Evolutionary conservation across 2,797 vertebrate species (phyloP).

Genomic region (Tokudaia muenninki): DNA sequence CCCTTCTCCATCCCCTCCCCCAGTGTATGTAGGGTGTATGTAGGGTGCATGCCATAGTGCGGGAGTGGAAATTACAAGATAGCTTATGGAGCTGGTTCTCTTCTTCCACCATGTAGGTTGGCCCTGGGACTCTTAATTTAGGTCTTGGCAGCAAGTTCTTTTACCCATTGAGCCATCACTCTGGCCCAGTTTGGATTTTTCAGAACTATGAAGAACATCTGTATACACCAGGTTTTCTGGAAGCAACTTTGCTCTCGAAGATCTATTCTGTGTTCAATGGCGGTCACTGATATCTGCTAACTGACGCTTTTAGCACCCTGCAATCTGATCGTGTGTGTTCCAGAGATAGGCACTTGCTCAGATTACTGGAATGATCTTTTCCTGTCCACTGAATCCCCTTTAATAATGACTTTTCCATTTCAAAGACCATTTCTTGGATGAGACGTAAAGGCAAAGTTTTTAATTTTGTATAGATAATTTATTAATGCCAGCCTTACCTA

Average conservation of each 20-base stretch:
- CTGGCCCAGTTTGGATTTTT: not conserved
- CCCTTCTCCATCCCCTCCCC: no score
- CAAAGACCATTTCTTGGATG: conserved; percentile 32
- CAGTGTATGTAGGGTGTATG: not conserved
- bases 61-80: not conserved
- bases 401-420: conserved; percentile 26
- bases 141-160: not conserved
- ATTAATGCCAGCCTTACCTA: not conserved
- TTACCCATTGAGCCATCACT: not conserved
- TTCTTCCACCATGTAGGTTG: not conserved
- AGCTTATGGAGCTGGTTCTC: no score
- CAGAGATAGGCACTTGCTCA: conserved; percentile 20
- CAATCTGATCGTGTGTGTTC: not conserved
- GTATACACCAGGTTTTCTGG: not conserved
- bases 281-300: conserved; percentile 35
- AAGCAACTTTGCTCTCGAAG: not conserved
- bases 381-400: not conserved
- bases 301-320: not conserved
- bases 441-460: conserved; percentile 3
- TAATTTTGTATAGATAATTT: not conserved
- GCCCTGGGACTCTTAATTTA: not conserved
- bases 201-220: not conserved
- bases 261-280: not conserved
- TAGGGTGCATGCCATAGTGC: not conserved
- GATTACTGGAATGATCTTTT: conserved; percentile 2